Evolutionary conservation across 2,888 invertebrate genomes (phyloP).

Genomic region (Epistrophe eligans): DNA sequence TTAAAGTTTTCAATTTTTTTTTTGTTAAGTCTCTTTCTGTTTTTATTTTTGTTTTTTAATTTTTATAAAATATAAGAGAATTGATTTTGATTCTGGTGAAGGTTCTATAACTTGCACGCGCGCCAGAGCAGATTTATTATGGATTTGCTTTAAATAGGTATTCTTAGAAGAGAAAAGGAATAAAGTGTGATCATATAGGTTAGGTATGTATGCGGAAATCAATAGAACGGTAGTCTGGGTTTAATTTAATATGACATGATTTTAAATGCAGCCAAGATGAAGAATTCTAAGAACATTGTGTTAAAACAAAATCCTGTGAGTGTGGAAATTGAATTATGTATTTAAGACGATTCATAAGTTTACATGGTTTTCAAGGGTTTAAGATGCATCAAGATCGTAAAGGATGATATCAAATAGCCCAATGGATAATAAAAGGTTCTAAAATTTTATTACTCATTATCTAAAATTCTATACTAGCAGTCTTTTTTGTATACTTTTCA

Average conservation of each 20-base stretch:
- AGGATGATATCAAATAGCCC: not conserved
- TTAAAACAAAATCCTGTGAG: conserved; percentile 17
- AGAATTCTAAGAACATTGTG: conserved; percentile 50
- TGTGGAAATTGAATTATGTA: conserved; percentile 9
- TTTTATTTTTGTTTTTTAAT: conserved; percentile 3
- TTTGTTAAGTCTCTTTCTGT: conserved; percentile 13
- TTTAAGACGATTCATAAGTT: conserved; percentile 6
- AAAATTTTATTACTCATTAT: not conserved
- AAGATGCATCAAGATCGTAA: not conserved
- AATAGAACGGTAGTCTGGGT: conserved; percentile 54
- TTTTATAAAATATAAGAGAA: conserved; percentile 20
- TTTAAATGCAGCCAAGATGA: conserved; percentile 63
- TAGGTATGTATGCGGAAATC: conserved; percentile 32
- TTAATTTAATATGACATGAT: conserved; percentile 59
- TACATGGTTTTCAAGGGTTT: conserved; percentile 33
- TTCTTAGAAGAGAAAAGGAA: conserved; percentile 49
- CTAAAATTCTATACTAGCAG: no score
- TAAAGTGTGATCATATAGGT: not conserved
- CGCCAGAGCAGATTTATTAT: conserved; percentile 33
- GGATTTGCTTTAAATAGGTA: not conserved
- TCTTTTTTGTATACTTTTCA: no score
- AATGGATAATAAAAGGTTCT: not conserved
- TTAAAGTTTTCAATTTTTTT: conserved; percentile 37
- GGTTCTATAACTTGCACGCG: conserved; percentile 51
- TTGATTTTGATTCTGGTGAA: conserved; percentile 33